A percentile compares a stretch with the other conserved stretches of the same genome.
phyloP scores from a whole-genome alignment of 92 coral and sea anemone species.

The Pocillopora grandis region DNA sequence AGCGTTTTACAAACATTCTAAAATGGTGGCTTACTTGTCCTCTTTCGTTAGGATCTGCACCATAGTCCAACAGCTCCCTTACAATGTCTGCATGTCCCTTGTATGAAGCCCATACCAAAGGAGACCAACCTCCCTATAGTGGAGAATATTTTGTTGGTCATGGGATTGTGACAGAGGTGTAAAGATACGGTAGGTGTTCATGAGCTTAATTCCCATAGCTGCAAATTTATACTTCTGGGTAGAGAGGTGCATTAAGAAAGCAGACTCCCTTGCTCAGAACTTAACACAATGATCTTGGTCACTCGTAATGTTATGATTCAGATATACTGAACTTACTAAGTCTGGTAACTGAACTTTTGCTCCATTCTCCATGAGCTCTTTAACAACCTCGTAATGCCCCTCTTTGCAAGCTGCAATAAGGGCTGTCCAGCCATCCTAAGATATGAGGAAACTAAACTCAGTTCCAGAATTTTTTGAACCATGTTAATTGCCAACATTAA shows the following conservation, averaged over 20 bases:
- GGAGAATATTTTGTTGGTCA: not conserved
- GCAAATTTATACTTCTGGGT: too few relatives aligned
- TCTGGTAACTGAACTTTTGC: slow-evolving; percentile 85
- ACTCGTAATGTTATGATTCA: too few relatives aligned
- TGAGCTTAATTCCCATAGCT: too few relatives aligned
- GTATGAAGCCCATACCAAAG: slow-evolving; percentile 95
- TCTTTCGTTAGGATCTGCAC: slow-evolving; percentile 90
- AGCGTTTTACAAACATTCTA: too few relatives aligned
- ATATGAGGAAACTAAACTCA: not conserved
- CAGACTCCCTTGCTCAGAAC: too few relatives aligned
- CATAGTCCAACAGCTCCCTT: slow-evolving; percentile 70
- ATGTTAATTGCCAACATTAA: not conserved
- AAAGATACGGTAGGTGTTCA: not conserved
- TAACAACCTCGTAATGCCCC: slow-evolving; percentile 76
- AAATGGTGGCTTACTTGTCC: slow-evolving; percentile 74
- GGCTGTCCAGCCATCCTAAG: slow-evolving; percentile 96
- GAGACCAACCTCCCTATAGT: slow-evolving; percentile 92
- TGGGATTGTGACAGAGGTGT: not conserved
- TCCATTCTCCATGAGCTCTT: slow-evolving; percentile 86
- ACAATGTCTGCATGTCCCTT: slow-evolving; percentile 86
- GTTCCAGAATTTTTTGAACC: not conserved
- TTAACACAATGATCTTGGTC: too few relatives aligned
- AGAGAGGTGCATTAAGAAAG: too few relatives aligned
- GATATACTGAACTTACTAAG: slow-evolving; percentile 57
- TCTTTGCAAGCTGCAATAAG: slow-evolving; percentile 94